Base-by-base conservation (phyloP, 2,113 vertebrate species). In the Plecotus auritus region DNA sequence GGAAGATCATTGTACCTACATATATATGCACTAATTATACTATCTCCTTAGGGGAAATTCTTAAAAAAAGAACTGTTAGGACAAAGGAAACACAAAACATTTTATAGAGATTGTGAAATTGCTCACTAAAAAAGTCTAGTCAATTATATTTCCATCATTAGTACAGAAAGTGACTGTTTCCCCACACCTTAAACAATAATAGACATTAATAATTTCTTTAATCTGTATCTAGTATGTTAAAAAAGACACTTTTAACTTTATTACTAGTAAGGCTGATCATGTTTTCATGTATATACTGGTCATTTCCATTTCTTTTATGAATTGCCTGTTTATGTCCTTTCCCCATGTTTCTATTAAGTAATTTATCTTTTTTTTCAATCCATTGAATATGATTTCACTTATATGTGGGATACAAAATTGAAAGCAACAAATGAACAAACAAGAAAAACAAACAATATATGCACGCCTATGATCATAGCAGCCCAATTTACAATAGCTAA, bases 231-330 rank as follows among this genome's bases (percentile, higher is more conserved):
- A 51, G 77, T 40, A 87, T 7, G 2, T 87, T 59, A 81, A 89
- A 72, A 45, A 74, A 42, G 61, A 51, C 40, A 67, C 4, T 51
- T 91, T 86, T 74, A 86, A 87, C 78, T 93, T 88, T 67, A 67
- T 70, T 88, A 82, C 45, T 40, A 80, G 13, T 83, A 95, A 88
- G 32, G 61, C 26, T 45, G 28, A 70, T 20, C 49, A 77, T 86
- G 51, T 78, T 94, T 91, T 92, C 61, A 86, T 56, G 35, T 76
- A 85, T 45, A 82, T 70, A 54, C 35, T 92, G 64, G 20, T 12
- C 30, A 88, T 92, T 66, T 94, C 18, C 32, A 74, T 66, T 88
- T 88, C 64, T 92, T 85, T 86, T 70, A 87, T 84, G 32, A 84
- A 67, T 49, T 95, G 32, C 51, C 45, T 59, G 17, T 47, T 72